Conservation (phyloP, 2,888 invertebrate genomes). For the Amblyteles armatorius region DNA sequence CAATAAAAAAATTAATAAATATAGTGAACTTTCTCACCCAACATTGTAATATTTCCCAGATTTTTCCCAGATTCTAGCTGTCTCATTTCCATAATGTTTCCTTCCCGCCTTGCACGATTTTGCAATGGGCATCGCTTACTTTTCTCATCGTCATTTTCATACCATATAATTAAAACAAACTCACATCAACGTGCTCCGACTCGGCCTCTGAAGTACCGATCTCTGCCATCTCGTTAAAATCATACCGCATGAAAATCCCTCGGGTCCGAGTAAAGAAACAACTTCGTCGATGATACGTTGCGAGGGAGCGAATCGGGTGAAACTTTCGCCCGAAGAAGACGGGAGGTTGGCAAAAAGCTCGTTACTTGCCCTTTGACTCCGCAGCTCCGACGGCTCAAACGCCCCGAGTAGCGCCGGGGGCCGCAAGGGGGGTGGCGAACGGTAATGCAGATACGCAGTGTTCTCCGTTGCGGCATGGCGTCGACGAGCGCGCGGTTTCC, state of each 20-base stretch:
- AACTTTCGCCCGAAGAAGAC: slow-evolving; percentile 22
- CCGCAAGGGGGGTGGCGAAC: neutral
- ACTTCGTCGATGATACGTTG: neutral
- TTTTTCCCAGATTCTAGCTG: no score
- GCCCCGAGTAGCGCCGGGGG: neutral
- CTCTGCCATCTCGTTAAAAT: no score
- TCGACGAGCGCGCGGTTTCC: slow-evolving; percentile 18
- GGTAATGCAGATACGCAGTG: slow-evolving; percentile 16
- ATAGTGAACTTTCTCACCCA: no score
- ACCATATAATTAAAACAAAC: no score
- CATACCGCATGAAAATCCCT: no score
- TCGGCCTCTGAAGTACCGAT: no score
- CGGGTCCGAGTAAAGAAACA: neutral
- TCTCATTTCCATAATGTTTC: no score
- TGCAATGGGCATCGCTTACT: no score
- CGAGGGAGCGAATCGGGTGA: neutral
- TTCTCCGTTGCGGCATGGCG: slow-evolving; percentile 25
- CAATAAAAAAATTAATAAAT: neutral
- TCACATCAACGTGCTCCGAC: no score
- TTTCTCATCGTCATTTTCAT: no score
- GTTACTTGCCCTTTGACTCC: slow-evolving; percentile 51
- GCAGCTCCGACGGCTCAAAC: slow-evolving; percentile 9
- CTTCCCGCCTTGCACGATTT: no score
- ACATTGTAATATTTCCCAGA: no score
- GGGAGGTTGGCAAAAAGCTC: slow-evolving; percentile 44